phyloP scores from a whole-genome alignment of 1,140 invertebrate species.

The Riptortus pedestris region DNA sequence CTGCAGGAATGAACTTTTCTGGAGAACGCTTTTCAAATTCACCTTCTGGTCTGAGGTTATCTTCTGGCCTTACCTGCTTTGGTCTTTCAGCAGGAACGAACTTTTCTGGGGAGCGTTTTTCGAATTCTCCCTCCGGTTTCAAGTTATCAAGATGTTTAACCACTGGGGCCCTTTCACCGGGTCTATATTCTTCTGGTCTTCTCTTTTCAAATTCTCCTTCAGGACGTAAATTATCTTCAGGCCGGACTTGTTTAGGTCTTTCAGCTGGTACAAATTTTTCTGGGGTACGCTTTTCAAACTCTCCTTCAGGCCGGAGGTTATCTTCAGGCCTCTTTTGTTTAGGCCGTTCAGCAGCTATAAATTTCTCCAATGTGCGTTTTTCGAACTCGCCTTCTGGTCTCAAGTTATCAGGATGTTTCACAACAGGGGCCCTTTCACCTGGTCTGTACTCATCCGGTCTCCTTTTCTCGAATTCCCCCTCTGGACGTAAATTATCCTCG shows the following conservation, averaged over 20 bases:
- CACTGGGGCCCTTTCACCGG: constrained; percentile 34
- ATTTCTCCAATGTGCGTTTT: constrained; percentile 32
- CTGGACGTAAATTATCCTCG: constrained; percentile 38
- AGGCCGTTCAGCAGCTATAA: constrained; percentile 43
- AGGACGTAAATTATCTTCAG: constrained; percentile 42
- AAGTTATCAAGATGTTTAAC: constrained; percentile 36
- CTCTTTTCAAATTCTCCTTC: constrained; percentile 48
- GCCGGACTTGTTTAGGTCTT: constrained; percentile 32
- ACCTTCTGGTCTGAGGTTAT: constrained; percentile 45
- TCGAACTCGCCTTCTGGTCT: constrained; percentile 50
- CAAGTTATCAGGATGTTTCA: constrained; percentile 51
- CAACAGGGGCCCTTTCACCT: constrained; percentile 45
- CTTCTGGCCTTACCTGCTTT: constrained; percentile 39
- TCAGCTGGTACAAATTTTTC: constrained; percentile 35
- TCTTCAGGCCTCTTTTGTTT: constrained; percentile 49
- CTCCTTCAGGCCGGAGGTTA: constrained; percentile 43
- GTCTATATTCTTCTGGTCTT: constrained; percentile 37
- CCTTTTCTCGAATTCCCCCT: constrained; percentile 43
- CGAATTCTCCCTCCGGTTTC: constrained; percentile 39
- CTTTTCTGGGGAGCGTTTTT: constrained; percentile 29
- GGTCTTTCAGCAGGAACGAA: constrained; percentile 35
- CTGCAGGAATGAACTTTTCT: constrained; percentile 33
- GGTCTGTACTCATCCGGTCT: constrained; percentile 36
- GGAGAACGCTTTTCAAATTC: constrained; percentile 38
- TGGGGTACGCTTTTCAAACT: constrained; percentile 30